These are phyloP conservation scores for Siphlonurus alternatus DNA, from an alignment of 2,888 invertebrate species.

Conservation along the genomic window DNA sequence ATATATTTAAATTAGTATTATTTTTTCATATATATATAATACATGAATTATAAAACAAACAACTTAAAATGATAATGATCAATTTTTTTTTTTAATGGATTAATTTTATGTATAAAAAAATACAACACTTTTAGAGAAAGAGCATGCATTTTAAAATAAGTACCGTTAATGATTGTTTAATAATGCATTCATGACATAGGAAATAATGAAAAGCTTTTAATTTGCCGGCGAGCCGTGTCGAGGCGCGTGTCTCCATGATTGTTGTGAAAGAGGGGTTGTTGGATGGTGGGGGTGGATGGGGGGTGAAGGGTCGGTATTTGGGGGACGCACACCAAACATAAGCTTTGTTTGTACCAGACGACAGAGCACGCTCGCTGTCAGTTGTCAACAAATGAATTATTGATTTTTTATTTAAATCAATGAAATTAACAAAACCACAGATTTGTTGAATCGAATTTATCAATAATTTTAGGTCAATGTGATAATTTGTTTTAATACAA, in stretches of 20 bases:
- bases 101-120: background rate
- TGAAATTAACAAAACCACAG: background rate
- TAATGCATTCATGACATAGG: background rate
- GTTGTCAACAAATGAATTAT: background rate
- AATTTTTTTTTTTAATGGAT: background rate
- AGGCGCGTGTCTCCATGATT: background rate
- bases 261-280: background rate
- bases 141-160: background rate
- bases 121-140: background rate
- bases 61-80: background rate
- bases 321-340: background rate
- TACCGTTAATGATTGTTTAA: background rate
- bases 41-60: background rate
- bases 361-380: background rate
- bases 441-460: too few species aligned
- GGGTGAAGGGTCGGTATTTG: background rate
- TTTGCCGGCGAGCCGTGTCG: background rate
- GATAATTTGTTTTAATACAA: too few species aligned
- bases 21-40: background rate
- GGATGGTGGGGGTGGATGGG: background rate
- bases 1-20: background rate
- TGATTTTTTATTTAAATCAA: background rate
- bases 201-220: background rate
- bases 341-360: background rate
- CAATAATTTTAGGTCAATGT: too few species aligned